These are phyloP conservation scores for Dasypolia templi DNA, from an alignment of 2,888 invertebrate genomes.

Conservation along the genomic window DNA sequence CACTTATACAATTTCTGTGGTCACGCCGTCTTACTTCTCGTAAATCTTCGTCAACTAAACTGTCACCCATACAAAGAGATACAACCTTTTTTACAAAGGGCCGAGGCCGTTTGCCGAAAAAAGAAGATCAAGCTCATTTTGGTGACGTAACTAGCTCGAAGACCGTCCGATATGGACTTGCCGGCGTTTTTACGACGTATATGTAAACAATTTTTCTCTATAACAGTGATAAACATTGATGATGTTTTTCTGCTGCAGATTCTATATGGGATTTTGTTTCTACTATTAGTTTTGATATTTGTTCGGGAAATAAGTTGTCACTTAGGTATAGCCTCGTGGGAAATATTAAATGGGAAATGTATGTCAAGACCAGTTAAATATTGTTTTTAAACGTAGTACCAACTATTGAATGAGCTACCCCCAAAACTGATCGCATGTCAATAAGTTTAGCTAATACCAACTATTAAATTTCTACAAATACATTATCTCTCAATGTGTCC, in stretches of 20 bases:
- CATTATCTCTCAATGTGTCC: no score
- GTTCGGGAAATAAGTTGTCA: slow-evolving; percentile 30
- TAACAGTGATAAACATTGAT: slow-evolving; percentile 45
- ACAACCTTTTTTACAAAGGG: slow-evolving; percentile 71
- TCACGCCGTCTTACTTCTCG: slow-evolving; percentile 69
- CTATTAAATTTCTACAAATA: no score
- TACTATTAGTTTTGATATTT: slow-evolving; percentile 28
- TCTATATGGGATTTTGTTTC: slow-evolving; percentile 18
- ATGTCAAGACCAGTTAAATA: slow-evolving; percentile 1
- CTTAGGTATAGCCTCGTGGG: slow-evolving; percentile 8
- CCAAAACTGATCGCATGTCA: no score
- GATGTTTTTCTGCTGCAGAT: slow-evolving; percentile 35
- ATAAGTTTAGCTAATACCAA: no score
- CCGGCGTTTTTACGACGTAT: slow-evolving; percentile 52
- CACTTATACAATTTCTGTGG: slow-evolving; percentile 70
- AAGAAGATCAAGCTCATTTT: slow-evolving; percentile 64
- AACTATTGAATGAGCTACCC: no score
- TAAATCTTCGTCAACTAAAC: slow-evolving; percentile 80
- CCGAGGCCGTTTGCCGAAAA: slow-evolving; percentile 58
- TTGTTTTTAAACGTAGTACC: no score
- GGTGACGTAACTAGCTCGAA: slow-evolving; percentile 52
- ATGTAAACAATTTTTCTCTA: slow-evolving; percentile 44
- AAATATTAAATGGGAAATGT: slow-evolving; percentile 39
- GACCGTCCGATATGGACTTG: slow-evolving; percentile 36
- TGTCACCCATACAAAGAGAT: slow-evolving; percentile 79